Conservation (phyloP, 2,797 vertebrate species). For the Clarias platycephalus region DNA sequence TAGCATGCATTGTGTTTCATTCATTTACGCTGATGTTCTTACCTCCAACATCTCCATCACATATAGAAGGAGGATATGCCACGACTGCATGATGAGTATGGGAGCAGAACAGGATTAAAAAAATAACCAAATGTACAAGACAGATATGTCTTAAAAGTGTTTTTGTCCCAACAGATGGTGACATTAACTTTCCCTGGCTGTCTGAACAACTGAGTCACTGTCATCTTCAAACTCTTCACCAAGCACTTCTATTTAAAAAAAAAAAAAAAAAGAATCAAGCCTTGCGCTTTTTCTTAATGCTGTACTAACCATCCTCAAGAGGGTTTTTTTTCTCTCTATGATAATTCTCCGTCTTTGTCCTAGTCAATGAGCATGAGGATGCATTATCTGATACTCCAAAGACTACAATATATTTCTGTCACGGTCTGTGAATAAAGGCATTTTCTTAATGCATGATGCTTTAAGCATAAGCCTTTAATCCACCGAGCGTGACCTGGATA, state of each 20-base stretch:
- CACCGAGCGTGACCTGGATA: not conserved
- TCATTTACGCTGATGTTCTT: slow-evolving; percentile 58
- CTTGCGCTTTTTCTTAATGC: not conserved
- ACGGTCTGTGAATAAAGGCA: too few species aligned
- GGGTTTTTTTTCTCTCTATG: not conserved
- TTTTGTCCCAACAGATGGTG: slow-evolving; percentile 1
- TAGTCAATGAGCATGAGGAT: not conserved
- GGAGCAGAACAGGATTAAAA: slow-evolving; percentile 6
- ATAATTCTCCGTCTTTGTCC: not conserved
- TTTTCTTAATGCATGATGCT: not conserved
- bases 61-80: slow-evolving; percentile 75
- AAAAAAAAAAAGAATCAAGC: not conserved
- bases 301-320: not conserved
- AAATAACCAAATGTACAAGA: not conserved
- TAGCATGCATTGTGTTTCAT: not conserved
- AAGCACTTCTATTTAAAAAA: not conserved
- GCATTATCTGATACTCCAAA: not conserved
- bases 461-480: not conserved
- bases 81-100: slow-evolving; percentile 66
- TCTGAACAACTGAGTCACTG: not conserved
- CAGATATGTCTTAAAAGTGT: not conserved
- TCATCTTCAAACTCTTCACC: not conserved
- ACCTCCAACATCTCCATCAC: slow-evolving; percentile 77
- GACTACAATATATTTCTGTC: not conserved
- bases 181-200: not conserved